Evolutionary conservation across 2,113 vertebrate genomes (phyloP), one percentile per base, ranked within the genome.

Genomic region (Atherinomorus stipes): DNA sequence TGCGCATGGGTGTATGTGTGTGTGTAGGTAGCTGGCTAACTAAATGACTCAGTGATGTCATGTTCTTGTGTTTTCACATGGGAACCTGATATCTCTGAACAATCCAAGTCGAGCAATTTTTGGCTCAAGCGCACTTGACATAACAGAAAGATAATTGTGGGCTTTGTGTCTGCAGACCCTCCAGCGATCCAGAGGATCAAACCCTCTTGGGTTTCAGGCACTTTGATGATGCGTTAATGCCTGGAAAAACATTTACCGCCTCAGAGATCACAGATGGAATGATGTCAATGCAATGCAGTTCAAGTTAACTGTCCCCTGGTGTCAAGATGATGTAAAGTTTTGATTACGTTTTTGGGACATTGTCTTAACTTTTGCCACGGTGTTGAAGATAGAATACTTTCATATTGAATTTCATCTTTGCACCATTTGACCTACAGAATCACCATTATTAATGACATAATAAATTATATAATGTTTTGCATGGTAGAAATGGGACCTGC

Each of bases 171-270:
- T 71, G 22, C 42, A 16, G 86, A 76, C 64, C 71, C 89, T 87
- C 85, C 81, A 74, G 82, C 84, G 83, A 89, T 79, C 84, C 44
- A 2, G 42, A 60, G 76, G 86, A 84, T 91, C 89, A 90, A 76
- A 88, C 78, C 80, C 69, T 65, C 80, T 68, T 83, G 81, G 72
- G 78, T 87, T 85, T 84, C 77, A 73, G 76, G 89, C 84, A 81
- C 85, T 91, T 86, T 88, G 88, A 89, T 89, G 91, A 88, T 61
- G 74, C 52, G 85, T 74, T 91, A 91, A 92, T 91, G 86, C 87
- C 86, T 84, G 78, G 62, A 77, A 84, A 91, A 91, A 84, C 90
- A 90, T 91, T 90, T 80, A 81, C 70, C 64, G 85, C 88, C 83
- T 76, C 74, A 28, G 54, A 81, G 85, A 87, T 92, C 89, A 91